Evolutionary conservation across 2,797 vertebrate species (phyloP).

Genomic region (Masticophis lateralis): DNA sequence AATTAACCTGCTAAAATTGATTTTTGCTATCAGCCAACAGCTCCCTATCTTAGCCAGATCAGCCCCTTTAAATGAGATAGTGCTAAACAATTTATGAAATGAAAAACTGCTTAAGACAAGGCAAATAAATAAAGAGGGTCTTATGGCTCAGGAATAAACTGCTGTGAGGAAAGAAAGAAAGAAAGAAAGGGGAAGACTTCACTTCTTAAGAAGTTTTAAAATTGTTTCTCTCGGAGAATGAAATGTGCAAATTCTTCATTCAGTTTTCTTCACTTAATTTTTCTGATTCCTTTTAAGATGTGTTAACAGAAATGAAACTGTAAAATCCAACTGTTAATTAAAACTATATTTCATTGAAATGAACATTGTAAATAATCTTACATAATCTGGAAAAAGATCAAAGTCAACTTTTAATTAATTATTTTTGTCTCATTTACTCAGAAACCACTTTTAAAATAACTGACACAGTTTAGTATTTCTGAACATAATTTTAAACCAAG

Average conservation of each 20-base stretch:
- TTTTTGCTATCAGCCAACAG: conserved; percentile 9
- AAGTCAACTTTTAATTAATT: conserved; percentile 42
- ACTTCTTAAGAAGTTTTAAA: not conserved
- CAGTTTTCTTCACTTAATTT: not conserved
- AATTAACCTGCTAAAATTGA: not conserved
- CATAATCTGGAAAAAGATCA: conserved; percentile 36
- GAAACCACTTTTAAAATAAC: not conserved
- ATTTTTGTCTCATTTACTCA: not conserved
- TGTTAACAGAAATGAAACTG: conserved; percentile 36
- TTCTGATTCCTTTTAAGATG: not conserved
- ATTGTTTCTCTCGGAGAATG: not conserved
- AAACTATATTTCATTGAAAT: conserved; percentile 47
- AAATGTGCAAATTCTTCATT: not conserved
- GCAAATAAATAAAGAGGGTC: not conserved
- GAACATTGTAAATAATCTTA: conserved; percentile 30
- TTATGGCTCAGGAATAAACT: not conserved
- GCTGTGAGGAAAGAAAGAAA: not conserved
- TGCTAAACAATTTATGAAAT: conserved; percentile 15
- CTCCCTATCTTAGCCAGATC: conserved; percentile 18
- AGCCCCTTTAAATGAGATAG: conserved; percentile 31
- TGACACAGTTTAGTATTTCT: not conserved
- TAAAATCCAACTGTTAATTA: conserved; percentile 35
- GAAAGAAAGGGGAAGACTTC: not conserved
- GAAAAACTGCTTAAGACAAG: conserved; percentile 8
- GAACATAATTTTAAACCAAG: not conserved